These are phyloP conservation scores for Cyrtonyx montezumae DNA, from an alignment of 2,113 vertebrate genomes.

Conservation along the genomic window DNA sequence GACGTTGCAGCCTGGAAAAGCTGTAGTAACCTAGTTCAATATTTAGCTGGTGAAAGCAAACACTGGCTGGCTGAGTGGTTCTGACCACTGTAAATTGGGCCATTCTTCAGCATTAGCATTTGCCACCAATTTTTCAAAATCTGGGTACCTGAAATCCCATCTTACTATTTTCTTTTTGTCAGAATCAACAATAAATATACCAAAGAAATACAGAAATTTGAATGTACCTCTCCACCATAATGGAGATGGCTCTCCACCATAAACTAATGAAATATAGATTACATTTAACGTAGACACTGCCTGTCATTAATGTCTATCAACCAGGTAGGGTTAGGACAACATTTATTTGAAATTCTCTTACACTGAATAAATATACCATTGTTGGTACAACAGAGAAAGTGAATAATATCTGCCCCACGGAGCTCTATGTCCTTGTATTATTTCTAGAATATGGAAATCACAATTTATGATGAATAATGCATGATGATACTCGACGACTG, in stretches of 20 bases:
- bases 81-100: neutral
- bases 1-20: neutral
- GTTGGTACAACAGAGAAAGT: neutral
- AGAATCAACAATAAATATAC: neutral
- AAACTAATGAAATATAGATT: neutral
- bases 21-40: neutral
- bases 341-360: neutral
- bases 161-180: neutral
- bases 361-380: neutral
- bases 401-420: neutral
- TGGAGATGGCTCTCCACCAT: neutral
- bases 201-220: neutral
- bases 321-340: neutral
- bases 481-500: slow-evolving; percentile 40
- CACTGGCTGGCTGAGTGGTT: neutral
- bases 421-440: neutral
- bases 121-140: neutral
- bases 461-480: neutral
- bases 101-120: neutral
- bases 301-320: neutral
- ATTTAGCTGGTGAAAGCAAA: slow-evolving; percentile 13
- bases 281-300: neutral
- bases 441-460: neutral
- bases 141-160: neutral
- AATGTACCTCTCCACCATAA: neutral